Conservation (phyloP, 2,888 invertebrate genomes). For the Xanthorhoe spadicearia region DNA sequence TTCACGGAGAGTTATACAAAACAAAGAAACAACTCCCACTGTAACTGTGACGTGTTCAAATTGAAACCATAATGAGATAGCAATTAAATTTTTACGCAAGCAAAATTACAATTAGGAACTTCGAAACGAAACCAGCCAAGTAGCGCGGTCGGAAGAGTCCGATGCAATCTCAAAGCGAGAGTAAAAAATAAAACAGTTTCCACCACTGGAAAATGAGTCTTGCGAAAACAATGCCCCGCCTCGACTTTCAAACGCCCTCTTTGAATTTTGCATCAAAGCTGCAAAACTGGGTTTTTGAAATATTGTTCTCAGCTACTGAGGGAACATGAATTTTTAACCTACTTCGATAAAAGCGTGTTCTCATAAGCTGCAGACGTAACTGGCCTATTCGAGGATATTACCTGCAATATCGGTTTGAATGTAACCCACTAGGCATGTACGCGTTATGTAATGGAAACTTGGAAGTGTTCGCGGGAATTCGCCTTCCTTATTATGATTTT, state of each 20-base stretch:
- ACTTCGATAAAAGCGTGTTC: constrained; percentile 48
- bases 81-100: not conserved
- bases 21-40: not conserved
- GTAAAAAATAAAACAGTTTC: constrained; percentile 57
- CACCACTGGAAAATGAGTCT: constrained; percentile 60
- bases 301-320: constrained; percentile 58
- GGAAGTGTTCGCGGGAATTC: constrained; percentile 10
- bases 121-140: constrained; percentile 3
- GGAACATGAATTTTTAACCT: constrained; percentile 58
- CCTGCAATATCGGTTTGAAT: constrained; percentile 40
- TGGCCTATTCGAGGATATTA: constrained; percentile 33
- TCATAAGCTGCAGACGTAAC: constrained; percentile 35
- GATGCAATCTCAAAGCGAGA: constrained; percentile 49
- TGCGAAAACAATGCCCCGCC: constrained; percentile 58
- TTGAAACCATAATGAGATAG: not conserved
- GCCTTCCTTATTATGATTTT: constrained; percentile 15
- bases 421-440: constrained; percentile 5
- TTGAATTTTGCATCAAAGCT: constrained; percentile 61
- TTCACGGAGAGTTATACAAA: too few species aligned
- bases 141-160: constrained; percentile 40
- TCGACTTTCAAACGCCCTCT: constrained; percentile 59
- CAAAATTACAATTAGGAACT: constrained; percentile 4
- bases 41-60: not conserved
- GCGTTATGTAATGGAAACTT: constrained; percentile 20
- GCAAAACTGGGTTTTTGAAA: constrained; percentile 59